phyloP scores from a whole-genome alignment of 2,113 vertebrate genomes.

The Emydura subglobosa region DNA sequence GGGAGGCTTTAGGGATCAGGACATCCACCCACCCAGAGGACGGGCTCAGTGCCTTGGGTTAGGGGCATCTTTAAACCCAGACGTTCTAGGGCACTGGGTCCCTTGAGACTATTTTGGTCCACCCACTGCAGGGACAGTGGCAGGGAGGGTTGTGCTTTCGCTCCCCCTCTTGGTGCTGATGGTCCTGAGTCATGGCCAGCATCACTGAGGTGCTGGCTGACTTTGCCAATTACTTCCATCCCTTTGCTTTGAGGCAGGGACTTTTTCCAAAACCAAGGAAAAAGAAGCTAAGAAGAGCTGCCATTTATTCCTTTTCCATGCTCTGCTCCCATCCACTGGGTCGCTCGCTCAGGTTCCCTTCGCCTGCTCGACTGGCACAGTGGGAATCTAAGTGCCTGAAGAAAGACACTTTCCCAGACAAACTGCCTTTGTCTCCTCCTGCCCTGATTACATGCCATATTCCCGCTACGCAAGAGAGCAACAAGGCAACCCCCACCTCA shows the following conservation, averaged over 20 bases:
- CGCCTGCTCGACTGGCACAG: background rate
- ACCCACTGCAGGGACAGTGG: too few relatives aligned
- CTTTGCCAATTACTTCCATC: background rate
- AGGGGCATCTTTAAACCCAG: too few relatives aligned
- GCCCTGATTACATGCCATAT: background rate
- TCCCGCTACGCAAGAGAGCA: background rate
- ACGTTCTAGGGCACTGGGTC: too few relatives aligned
- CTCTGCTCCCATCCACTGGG: background rate
- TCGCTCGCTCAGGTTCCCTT: background rate
- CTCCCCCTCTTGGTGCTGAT: too few relatives aligned
- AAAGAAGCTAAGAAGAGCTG: background rate
- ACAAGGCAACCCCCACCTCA: too few relatives aligned
- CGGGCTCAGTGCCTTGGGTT: too few relatives aligned
- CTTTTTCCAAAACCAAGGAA: background rate
- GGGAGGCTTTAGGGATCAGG: too few relatives aligned
- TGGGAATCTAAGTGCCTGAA: background rate
- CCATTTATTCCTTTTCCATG: background rate
- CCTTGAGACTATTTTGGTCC: too few relatives aligned
- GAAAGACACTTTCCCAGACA: background rate
- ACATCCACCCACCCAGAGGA: too few relatives aligned
- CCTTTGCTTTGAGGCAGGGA: background rate
- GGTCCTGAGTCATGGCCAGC: too few relatives aligned
- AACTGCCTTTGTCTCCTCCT: background rate
- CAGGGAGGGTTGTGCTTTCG: too few relatives aligned
- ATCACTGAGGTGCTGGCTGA: background rate